These are phyloP conservation scores for Arrhopalites spinosus DNA, from an alignment of 2,888 invertebrate genomes.

Conservation along the genomic window DNA sequence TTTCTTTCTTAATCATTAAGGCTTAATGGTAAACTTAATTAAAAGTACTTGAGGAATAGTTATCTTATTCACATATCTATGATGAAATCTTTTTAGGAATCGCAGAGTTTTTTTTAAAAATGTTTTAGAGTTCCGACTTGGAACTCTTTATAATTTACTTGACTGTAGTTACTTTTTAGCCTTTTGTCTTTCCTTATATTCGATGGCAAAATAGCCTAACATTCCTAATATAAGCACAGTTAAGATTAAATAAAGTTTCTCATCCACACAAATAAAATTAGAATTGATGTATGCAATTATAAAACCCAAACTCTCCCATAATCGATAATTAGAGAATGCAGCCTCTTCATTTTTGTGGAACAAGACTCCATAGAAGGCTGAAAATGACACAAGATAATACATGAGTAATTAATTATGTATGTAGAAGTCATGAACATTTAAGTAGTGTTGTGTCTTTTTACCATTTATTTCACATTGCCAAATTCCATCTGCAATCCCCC, in stretches of 20 bases:
- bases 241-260: conserved; percentile 73
- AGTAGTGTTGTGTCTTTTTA: conserved; percentile 59
- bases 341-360: conserved; percentile 73
- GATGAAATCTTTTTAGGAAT: too few relatives aligned
- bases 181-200: conserved; percentile 58
- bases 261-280: conserved; percentile 73
- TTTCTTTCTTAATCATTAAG: too few relatives aligned
- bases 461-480: conserved; percentile 98
- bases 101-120: too few relatives aligned
- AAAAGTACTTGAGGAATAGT: too few relatives aligned
- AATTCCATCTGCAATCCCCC: conserved; percentile 89
- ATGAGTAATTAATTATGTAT: background rate
- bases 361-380: conserved; percentile 43
- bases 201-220: conserved; percentile 73
- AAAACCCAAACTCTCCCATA: conserved; percentile 91
- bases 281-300: conserved; percentile 82
- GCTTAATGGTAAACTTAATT: too few relatives aligned
- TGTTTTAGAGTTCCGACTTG: background rate
- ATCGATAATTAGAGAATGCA: conserved; percentile 87
- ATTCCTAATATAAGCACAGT: conserved; percentile 73
- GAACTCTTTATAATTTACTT: background rate
- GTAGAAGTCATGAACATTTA: background rate
- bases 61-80: too few relatives aligned
- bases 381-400: background rate
- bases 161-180: background rate